Percentiles rank a stretch among this genome's conserved stretches.
phyloP scores from a whole-genome alignment of 92 coral and sea anemone genomes.

The Hydrozoanthus gracilis region DNA sequence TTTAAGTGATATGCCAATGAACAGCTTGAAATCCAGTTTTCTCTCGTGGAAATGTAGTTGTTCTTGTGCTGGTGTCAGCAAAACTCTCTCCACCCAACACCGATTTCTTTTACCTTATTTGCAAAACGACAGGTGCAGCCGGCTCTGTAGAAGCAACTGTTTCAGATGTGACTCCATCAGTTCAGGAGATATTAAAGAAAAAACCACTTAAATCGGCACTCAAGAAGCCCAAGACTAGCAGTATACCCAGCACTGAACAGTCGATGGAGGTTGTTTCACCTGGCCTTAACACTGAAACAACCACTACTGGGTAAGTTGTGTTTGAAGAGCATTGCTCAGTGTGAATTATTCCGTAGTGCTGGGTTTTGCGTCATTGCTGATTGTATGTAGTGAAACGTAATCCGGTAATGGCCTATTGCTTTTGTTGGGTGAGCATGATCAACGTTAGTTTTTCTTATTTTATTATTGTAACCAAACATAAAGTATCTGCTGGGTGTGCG shows the following conservation, averaged over 20 bases:
- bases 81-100: too few species aligned
- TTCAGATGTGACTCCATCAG: conserved; percentile 64
- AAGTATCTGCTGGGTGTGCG: too few species aligned
- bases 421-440: too few species aligned
- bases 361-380: neutral
- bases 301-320: conserved; percentile 18
- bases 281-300: conserved; percentile 19
- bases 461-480: too few species aligned
- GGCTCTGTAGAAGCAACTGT: conserved; percentile 65
- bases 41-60: too few species aligned
- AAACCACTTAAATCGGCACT: conserved; percentile 88
- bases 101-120: neutral
- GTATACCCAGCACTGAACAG: conserved; percentile 29
- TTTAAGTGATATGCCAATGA: too few species aligned
- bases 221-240: conserved; percentile 70
- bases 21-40: too few species aligned
- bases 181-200: conserved; percentile 70
- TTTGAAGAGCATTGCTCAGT: neutral
- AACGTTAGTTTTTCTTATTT: too few species aligned
- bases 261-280: conserved; percentile 44
- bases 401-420: too few species aligned
- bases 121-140: conserved; percentile 74
- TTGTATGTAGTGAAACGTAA: neutral
- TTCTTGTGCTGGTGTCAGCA: neutral
- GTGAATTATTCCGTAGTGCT: neutral